These are phyloP conservation scores for Haemorhous mexicanus DNA, from an alignment of 2,113 vertebrate genomes.

Conservation along the genomic window DNA sequence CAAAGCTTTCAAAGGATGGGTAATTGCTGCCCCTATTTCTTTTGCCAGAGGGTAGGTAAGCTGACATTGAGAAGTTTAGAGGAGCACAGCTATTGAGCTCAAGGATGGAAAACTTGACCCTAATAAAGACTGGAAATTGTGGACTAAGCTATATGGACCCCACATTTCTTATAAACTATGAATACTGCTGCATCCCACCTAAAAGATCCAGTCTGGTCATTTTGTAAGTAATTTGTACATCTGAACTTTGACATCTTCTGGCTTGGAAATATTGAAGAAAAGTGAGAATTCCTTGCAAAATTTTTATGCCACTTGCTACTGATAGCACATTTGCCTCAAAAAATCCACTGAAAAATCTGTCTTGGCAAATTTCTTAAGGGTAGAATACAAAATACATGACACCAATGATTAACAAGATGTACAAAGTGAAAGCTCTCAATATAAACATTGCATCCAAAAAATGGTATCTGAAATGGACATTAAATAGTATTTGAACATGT, in stretches of 20 bases:
- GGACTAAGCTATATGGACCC: background rate
- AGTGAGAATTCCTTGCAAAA: background rate
- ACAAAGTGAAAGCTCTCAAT: background rate
- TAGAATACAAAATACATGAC: background rate
- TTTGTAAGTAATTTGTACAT: background rate
- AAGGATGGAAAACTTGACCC: background rate
- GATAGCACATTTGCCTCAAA: background rate
- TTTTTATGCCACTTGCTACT: background rate
- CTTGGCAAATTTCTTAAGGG: background rate
- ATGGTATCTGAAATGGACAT: background rate
- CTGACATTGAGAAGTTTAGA: constrained; percentile 2
- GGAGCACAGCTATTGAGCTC: background rate
- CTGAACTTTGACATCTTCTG: background rate
- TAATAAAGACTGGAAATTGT: background rate
- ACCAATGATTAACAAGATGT: background rate
- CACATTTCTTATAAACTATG: rapidly evolving
- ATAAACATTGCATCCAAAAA: background rate
- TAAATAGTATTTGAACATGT: background rate
- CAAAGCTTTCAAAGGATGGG: background rate
- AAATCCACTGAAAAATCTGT: background rate
- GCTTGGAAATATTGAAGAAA: background rate
- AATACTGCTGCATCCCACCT: background rate
- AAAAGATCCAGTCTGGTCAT: background rate
- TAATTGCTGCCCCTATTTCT: background rate
- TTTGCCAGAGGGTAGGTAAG: background rate